Evolutionary conservation across 2,113 vertebrate genomes (phyloP), one percentile per base, ranked within the genome.

Genomic region (Hydrochoerus hydrochaeris): DNA sequence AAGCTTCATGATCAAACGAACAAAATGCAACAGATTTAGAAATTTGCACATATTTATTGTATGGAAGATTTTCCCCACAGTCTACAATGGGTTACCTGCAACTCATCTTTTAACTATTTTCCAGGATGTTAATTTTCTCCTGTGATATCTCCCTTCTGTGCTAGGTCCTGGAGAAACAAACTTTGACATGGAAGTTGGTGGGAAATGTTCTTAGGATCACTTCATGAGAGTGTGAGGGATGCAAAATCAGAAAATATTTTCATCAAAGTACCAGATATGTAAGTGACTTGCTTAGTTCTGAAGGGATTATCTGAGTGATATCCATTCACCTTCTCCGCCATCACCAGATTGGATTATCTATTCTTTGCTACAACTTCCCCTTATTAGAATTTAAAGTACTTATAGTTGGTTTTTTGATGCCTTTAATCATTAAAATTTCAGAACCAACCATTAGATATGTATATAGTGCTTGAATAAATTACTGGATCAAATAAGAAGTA

Each of bases 1-100:
- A 85, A 58, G 17, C 41, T 83, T 83, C 58, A 94, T 58, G 26
- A 5, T 41, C 88, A 91, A 90, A 89, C 8, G 35, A 93, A 95
- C 62, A 77, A 62, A 83, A 85, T 14, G 49, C 83, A 80, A 57
- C 16, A 58, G 0, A 3, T 30, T 49, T 91, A 32, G 32, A 57
- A 60, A 88, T 81, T 75, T 91, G 16, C 9, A 73, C 1, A 85
- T 83, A 3, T 75, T 84, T 13, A 30, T 1, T 89, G 60, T 57
- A 17, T 17, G 32, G 20, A 81, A 41, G 71, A 35, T 90, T 90
- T 65, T 7, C 5, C 24, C 3, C 1, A 71, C 19, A 88, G 86
- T 3, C 63, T 58, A 46, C 14, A 75, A 28, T 3, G 10, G 22
- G 41, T 75, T 75, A 46, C 5, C 41, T 46, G 41, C 2, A 28